These are phyloP conservation scores for Ophiodon elongatus DNA, from an alignment of 2,113 vertebrate species.

Conservation along the genomic window DNA sequence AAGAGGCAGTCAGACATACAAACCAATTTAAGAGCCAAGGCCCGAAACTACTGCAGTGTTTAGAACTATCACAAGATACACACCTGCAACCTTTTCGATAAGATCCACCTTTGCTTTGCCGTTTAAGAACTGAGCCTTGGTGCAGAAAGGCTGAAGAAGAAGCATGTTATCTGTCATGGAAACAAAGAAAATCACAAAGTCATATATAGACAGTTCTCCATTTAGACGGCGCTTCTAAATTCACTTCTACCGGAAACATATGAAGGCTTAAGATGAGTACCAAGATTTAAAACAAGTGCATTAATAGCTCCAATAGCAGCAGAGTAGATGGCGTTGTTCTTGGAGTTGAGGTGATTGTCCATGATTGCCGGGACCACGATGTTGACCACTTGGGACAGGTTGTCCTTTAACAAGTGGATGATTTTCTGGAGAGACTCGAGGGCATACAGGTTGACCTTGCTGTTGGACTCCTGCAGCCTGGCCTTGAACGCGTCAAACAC, in stretches of 20 bases:
- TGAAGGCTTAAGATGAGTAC: conserved; percentile 70
- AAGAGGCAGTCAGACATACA: not conserved
- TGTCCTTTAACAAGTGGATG: conserved; percentile 87
- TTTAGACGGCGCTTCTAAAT: not conserved
- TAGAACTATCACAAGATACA: conserved; percentile 9
- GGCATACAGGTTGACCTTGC: conserved; percentile 93
- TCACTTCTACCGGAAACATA: not conserved
- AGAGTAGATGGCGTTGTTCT: conserved; percentile 90
- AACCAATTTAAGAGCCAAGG: not conserved
- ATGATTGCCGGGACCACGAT: conserved; percentile 93
- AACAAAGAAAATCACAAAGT: conserved; percentile 28
- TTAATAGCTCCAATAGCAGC: conserved; percentile 89
- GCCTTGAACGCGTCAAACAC: conserved; percentile 94
- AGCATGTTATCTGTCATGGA: conserved; percentile 89
- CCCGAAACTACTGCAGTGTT: not conserved
- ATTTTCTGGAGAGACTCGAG: conserved; percentile 92
- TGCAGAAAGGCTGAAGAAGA: conserved; percentile 95
- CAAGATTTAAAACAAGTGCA: conserved; percentile 88
- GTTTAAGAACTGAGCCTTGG: conserved; percentile 93
- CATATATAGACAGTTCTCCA: conserved; percentile 1
- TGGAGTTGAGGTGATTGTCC: conserved; percentile 97
- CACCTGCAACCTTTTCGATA: conserved; percentile 94
- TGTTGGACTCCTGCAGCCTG: conserved; percentile 93
- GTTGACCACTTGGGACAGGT: conserved; percentile 90
- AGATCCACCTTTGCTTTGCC: conserved; percentile 96